These are phyloP conservation scores for Catocala nupta DNA, from an alignment of 2,888 invertebrate genomes.

Conservation along the genomic window DNA sequence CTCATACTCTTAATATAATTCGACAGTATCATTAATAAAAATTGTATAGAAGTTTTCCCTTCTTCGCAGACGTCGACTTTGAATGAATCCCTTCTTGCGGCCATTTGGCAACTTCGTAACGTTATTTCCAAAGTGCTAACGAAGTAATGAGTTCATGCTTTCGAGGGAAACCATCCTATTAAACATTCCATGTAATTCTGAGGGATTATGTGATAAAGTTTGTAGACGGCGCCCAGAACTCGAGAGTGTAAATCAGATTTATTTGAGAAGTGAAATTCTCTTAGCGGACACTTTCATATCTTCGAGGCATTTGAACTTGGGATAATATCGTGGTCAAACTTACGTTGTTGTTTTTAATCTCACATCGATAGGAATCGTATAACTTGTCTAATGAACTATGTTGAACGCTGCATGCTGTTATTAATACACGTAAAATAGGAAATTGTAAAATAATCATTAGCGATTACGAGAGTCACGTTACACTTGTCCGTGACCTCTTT, in stretches of 20 bases:
- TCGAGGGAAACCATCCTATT: conserved; percentile 26
- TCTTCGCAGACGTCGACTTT: conserved; percentile 15
- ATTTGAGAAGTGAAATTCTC: conserved; percentile 36
- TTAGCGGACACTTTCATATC: conserved; percentile 32
- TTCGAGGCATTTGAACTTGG: conserved; percentile 22
- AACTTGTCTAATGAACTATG: conserved; percentile 12
- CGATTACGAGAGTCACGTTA: conserved; percentile 1
- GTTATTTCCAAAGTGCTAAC: conserved; percentile 48
- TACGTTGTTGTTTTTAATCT: conserved; percentile 12
- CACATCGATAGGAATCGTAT: conserved; percentile 14
- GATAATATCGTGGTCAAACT: conserved; percentile 33
- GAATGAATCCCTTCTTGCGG: conserved; percentile 34
- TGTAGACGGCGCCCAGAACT: conserved; percentile 24
- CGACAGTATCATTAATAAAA: conserved; percentile 23
- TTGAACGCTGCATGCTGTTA: neutral
- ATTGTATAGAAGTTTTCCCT: conserved; percentile 34
- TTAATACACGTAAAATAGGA: neutral
- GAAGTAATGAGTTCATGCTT: conserved; percentile 52
- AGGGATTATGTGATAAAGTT: conserved; percentile 47
- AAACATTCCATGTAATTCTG: conserved; percentile 40
- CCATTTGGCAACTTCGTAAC: conserved; percentile 41
- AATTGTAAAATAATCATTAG: conserved; percentile 1
- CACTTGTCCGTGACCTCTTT: conserved; percentile 1
- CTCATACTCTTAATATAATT: conserved; percentile 27
- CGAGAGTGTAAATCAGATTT: conserved; percentile 40